A percentile compares a stretch with the other conserved stretches of the same genome.
Evolutionary conservation across 2,888 invertebrate genomes (phyloP).

Genomic region (Serrognathus titanus): DNA sequence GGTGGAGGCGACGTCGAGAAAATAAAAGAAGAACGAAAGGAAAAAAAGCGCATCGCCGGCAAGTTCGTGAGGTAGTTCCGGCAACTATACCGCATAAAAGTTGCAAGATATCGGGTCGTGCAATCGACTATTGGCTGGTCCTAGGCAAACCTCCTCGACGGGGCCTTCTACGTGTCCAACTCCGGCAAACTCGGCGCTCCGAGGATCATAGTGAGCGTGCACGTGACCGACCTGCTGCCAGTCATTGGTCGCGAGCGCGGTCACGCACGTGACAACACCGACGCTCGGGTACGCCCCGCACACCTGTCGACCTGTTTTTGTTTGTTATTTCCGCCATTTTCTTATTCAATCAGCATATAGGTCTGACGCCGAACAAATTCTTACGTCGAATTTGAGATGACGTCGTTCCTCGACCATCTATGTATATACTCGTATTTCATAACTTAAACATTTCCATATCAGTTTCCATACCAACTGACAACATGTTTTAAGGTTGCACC

Average conservation of each 20-base stretch:
- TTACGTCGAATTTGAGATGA: background rate
- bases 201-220: conserved; percentile 26
- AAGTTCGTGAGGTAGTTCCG: conserved; percentile 1
- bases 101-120: conserved; percentile 21
- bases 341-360: conserved; percentile 18
- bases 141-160: conserved; percentile 28
- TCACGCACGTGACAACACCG: conserved; percentile 36
- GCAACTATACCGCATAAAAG: conserved; percentile 15
- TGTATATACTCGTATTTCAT: background rate
- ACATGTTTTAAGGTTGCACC: too few relatives aligned
- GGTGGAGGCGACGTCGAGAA: too few relatives aligned
- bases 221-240: conserved; percentile 15
- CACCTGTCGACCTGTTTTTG: conserved; percentile 29
- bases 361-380: conserved; percentile 6
- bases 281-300: conserved; percentile 26
- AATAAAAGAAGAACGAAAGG: background rate
- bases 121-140: conserved; percentile 27
- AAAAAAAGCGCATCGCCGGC: background rate
- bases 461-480: too few relatives aligned
- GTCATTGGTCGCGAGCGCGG: conserved; percentile 33
- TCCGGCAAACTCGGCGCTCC: conserved; percentile 19
- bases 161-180: conserved; percentile 27
- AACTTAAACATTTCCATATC: too few relatives aligned
- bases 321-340: conserved; percentile 32
- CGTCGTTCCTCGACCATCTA: background rate